A percentile compares a stretch with the other conserved stretches of the same genome.
These are phyloP conservation scores for Acromyrmex charruanus DNA, from an alignment of 1,140 invertebrate genomes.

Conservation along the genomic window DNA sequence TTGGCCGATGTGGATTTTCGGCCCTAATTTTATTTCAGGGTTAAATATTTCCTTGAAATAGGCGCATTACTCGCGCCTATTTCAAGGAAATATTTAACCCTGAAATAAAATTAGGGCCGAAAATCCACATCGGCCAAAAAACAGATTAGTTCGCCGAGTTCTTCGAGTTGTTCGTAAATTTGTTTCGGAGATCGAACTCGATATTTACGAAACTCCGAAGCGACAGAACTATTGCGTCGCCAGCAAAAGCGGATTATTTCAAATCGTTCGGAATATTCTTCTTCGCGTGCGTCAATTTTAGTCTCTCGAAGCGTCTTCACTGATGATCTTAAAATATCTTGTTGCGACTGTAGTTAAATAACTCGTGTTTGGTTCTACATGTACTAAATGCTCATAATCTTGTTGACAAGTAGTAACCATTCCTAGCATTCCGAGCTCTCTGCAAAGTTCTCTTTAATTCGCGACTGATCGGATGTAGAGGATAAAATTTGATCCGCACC, in stretches of 20 bases:
- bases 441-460: constrained; percentile 21
- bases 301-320: background rate
- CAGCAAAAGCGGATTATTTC: constrained; percentile 36
- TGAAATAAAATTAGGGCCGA: constrained; percentile 39
- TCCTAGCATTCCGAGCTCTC: background rate
- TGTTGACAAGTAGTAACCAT: background rate
- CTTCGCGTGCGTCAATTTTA: constrained; percentile 24
- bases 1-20: constrained; percentile 35
- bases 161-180: background rate
- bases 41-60: constrained; percentile 48
- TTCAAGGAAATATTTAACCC: constrained; percentile 35
- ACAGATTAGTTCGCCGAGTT: background rate
- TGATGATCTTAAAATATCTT: constrained; percentile 26
- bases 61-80: constrained; percentile 15
- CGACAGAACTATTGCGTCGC: constrained; percentile 8
- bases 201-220: constrained; percentile 40
- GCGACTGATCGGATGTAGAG: constrained; percentile 5
- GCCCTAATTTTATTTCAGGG: constrained; percentile 38
- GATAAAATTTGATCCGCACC: constrained; percentile 15
- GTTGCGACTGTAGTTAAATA: background rate
- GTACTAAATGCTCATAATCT: background rate
- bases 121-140: constrained; percentile 30
- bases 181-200: background rate
- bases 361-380: constrained; percentile 6
- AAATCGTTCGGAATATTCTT: constrained; percentile 6